Evolutionary conservation across 2,113 vertebrate species (phyloP).

Genomic region (Suncus etruscus): DNA sequence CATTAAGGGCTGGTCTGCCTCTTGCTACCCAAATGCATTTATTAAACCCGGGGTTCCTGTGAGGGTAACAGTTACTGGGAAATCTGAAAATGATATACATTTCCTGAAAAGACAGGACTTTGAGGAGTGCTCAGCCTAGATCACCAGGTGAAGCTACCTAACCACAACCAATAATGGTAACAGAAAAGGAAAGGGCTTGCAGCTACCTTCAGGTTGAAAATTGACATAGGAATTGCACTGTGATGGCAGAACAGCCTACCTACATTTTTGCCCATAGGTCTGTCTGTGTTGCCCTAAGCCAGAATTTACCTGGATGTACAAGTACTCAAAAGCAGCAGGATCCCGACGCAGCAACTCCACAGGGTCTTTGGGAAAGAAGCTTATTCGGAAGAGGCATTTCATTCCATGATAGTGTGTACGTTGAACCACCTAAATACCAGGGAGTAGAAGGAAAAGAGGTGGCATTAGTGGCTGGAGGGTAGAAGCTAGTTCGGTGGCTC

Average conservation of each 20-base stretch:
- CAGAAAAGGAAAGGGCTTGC: constrained; percentile 46
- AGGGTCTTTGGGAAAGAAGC: constrained; percentile 99
- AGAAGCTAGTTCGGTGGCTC: neutral
- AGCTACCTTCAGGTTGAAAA: constrained; percentile 42
- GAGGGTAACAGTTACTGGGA: constrained; percentile 6
- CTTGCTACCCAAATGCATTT: neutral
- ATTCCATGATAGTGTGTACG: constrained; percentile 98
- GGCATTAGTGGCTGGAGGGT: neutral
- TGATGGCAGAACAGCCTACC: constrained; percentile 51
- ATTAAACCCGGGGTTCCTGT: constrained; percentile 46
- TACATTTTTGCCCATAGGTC: constrained; percentile 50
- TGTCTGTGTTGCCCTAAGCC: constrained; percentile 57
- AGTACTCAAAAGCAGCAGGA: constrained; percentile 97
- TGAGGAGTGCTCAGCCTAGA: neutral
- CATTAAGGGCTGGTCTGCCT: neutral
- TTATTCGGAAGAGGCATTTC: constrained; percentile 98
- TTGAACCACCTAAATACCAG: constrained; percentile 94
- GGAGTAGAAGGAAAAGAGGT: constrained; percentile 7
- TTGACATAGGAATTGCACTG: constrained; percentile 27
- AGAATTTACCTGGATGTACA: constrained; percentile 96
- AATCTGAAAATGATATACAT: constrained; percentile 50
- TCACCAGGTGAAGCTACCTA: constrained; percentile 11
- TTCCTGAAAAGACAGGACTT: constrained; percentile 36
- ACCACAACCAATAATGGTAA: neutral
- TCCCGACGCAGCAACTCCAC: constrained; percentile 95